phyloP scores from a whole-genome alignment of 2,113 vertebrate genomes.

The Tenebrosternarchus preto region DNA sequence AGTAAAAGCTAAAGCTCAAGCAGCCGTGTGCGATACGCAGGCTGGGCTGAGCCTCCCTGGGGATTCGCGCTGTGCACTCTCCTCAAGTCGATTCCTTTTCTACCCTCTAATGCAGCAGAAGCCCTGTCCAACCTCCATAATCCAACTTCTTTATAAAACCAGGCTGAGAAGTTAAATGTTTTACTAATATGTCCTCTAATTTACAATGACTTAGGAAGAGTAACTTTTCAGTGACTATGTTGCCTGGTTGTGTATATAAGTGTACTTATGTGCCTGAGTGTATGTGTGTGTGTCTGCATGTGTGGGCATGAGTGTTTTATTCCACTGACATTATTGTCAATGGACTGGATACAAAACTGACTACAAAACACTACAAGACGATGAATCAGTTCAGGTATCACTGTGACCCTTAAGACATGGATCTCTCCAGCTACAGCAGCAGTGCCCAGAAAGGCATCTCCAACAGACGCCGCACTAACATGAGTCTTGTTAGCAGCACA shows the following conservation, averaged over 20 bases:
- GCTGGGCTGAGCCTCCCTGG: background rate
- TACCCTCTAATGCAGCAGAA: background rate
- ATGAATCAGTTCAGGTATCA: conserved; percentile 24
- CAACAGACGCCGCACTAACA: conserved; percentile 14
- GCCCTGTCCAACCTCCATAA: background rate
- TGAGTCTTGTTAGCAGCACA: conserved; percentile 12
- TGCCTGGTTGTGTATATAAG: background rate
- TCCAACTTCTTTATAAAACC: background rate
- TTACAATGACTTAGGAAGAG: background rate
- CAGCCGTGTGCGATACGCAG: conserved; percentile 8
- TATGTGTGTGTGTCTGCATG: background rate
- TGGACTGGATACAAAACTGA: conserved; percentile 22
- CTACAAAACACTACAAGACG: conserved; percentile 23
- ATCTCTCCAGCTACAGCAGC: background rate
- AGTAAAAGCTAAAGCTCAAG: background rate
- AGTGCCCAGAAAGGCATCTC: conserved; percentile 10
- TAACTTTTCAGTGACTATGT: conserved; percentile 11
- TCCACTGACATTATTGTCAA: conserved; percentile 29
- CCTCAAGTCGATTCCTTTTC: too few species aligned
- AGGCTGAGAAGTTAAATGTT: background rate
- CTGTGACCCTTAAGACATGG: conserved; percentile 29
- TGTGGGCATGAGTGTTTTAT: background rate
- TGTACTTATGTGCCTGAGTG: background rate
- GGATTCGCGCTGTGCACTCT: background rate
- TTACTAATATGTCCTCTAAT: background rate